These are phyloP conservation scores for Hephaestus fuliginosus DNA, from an alignment of 2,797 vertebrate genomes.

Conservation along the genomic window DNA sequence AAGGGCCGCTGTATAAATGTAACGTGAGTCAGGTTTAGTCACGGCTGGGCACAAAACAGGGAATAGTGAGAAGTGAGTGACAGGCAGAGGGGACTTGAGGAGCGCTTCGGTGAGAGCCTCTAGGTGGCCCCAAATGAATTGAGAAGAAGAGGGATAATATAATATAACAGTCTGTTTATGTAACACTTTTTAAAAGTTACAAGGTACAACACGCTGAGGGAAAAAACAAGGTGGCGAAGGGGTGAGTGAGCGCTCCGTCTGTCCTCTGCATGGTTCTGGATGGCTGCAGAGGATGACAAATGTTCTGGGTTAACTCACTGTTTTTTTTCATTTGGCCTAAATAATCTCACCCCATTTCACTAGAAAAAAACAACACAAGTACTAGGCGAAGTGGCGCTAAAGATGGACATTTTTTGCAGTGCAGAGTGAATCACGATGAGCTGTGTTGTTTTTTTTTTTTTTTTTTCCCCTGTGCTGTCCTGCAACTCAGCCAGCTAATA, in stretches of 20 bases:
- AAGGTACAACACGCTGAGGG: slow-evolving; percentile 12
- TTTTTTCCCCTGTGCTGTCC: slow-evolving; percentile 21
- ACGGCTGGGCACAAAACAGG: slow-evolving; percentile 2
- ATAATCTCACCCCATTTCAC: slow-evolving; percentile 27
- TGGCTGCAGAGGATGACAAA: slow-evolving; percentile 11
- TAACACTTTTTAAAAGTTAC: slow-evolving; percentile 16
- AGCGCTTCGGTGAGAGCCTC: background rate
- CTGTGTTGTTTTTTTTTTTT: slow-evolving; percentile 19
- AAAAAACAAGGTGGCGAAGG: background rate
- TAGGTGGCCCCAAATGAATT: background rate
- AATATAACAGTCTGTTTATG: slow-evolving; percentile 15
- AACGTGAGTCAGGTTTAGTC: slow-evolving; percentile 39
- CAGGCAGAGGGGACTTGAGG: background rate
- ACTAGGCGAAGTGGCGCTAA: slow-evolving; percentile 6
- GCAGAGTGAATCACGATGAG: slow-evolving; percentile 74
- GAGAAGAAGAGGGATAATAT: slow-evolving; percentile 27
- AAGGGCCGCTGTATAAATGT: slow-evolving; percentile 36
- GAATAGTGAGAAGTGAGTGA: slow-evolving; percentile 6
- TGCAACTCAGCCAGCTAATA: slow-evolving; percentile 72
- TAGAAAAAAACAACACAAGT: slow-evolving; percentile 20
- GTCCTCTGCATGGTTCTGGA: slow-evolving; percentile 6
- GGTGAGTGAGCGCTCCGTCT: background rate
- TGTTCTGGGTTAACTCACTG: background rate
- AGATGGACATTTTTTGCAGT: slow-evolving; percentile 22
- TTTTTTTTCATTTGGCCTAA: background rate